These are phyloP conservation scores for Remorina albescens DNA, from an alignment of 2,797 vertebrate species.

Conservation along the genomic window DNA sequence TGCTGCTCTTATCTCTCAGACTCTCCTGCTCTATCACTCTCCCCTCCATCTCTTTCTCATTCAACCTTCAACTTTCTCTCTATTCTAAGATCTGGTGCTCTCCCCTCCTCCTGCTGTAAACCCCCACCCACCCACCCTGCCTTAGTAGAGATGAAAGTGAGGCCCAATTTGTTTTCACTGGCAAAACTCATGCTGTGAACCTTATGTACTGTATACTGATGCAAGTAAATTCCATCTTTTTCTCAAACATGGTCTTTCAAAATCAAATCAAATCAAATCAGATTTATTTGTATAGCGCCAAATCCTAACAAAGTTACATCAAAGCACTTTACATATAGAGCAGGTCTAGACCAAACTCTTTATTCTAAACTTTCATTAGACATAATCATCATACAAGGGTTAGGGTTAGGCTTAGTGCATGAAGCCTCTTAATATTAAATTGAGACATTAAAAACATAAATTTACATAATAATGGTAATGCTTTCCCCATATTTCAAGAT, in stretches of 20 bases:
- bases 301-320: too few species aligned
- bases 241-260: slow-evolving; percentile 1
- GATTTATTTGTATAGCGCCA: too few species aligned
- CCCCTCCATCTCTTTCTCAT: neutral
- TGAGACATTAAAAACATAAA: neutral
- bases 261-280: too few species aligned
- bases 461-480: neutral
- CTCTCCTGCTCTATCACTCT: slow-evolving; percentile 11
- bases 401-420: too few species aligned
- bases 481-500: neutral
- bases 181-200: neutral
- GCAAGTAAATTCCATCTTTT: neutral
- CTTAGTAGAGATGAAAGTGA: neutral
- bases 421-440: neutral
- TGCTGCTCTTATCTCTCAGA: slow-evolving; percentile 77
- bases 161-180: neutral
- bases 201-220: neutral
- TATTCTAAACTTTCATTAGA: too few species aligned
- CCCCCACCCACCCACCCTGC: neutral
- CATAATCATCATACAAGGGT: neutral
- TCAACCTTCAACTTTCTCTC: slow-evolving; percentile 35
- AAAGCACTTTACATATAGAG: too few species aligned
- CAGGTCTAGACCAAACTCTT: too few species aligned
- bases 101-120: neutral
- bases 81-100: neutral